phyloP scores from a whole-genome alignment of 1,140 invertebrate genomes.

The Pantala flavescens region DNA sequence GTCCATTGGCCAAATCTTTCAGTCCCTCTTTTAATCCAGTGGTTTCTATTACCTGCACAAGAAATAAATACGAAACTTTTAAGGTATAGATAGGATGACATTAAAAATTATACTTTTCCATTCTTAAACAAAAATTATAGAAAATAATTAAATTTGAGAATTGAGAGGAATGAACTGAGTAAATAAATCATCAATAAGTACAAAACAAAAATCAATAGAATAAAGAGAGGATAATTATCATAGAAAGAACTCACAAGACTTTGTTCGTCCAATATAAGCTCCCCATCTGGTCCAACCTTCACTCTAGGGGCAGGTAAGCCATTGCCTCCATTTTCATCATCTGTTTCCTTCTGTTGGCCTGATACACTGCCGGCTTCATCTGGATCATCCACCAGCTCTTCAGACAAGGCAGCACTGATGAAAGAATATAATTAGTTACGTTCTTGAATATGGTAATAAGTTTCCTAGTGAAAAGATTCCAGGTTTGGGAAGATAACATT shows the following conservation, averaged over 20 bases:
- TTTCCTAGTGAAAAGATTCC: too few relatives aligned
- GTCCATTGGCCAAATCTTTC: slow-evolving; percentile 46
- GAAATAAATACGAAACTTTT: background rate
- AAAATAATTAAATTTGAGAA: too few relatives aligned
- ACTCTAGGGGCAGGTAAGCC: slow-evolving; percentile 66
- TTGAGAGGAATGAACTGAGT: too few relatives aligned
- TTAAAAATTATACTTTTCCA: slow-evolving; percentile 6
- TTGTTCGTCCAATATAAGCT: slow-evolving; percentile 76
- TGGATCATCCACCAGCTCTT: slow-evolving; percentile 23
- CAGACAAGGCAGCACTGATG: background rate
- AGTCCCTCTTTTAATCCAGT: slow-evolving; percentile 50
- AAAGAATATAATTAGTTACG: too few relatives aligned
- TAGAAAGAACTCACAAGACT: slow-evolving; percentile 49
- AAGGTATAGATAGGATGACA: background rate
- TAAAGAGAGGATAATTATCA: background rate
- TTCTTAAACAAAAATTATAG: slow-evolving; percentile 20
- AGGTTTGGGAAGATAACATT: too few relatives aligned
- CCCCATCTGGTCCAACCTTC: slow-evolving; percentile 76
- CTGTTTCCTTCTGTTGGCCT: slow-evolving; percentile 30
- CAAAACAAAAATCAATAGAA: too few relatives aligned
- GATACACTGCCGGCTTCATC: background rate
- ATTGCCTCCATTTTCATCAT: slow-evolving; percentile 32
- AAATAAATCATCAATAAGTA: too few relatives aligned
- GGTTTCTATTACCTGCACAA: slow-evolving; percentile 48
- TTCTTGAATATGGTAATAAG: too few relatives aligned